Evolutionary conservation across 2,888 invertebrate genomes (phyloP), one percentile per base, ranked within the genome.

Genomic region (Brachylomia viminalis): DNA sequence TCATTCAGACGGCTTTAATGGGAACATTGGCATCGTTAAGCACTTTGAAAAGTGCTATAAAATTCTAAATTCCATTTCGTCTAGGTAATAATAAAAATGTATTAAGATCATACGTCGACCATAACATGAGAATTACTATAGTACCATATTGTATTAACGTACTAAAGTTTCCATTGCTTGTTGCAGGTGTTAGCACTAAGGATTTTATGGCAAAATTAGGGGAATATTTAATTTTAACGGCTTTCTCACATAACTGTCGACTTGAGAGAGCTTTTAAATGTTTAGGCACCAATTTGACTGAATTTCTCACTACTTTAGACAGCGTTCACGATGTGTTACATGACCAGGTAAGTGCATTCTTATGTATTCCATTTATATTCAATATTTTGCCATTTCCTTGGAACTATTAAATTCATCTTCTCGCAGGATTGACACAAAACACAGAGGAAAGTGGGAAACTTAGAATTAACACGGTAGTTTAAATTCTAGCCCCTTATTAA

Each of bases 281-380:
- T 92, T 97, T 99, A 89, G 99, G 99, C 83, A 98, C 98, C 75
- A 98, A 98, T 95, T 97, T 99, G 90, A 98, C 98, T 90, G 98
- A 98, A 92, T 99, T 99, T 93, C 96, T 99, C 87, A 98, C 98
- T 47, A 98, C 98, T 47, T 95, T 99, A 75, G 99, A 99, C 93
- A 98, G 98, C 76, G 98, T 99, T 15, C 98, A 98, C 91, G 99
- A 99, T 92, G 98, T 98, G 17, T 96, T 98, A 54, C 98, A 98
- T 92, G 97, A 98, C 91, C 98, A 98, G 94, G 98, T 95, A 90
- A 92, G 88, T 82, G 61, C 68, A 71, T 59, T 49, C 7, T 62
- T n/a, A n/a, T 33, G 10, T 70, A 23, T 20, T 0, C 3, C 59
- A 56, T 54, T 3, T 30, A n/a, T 42, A 2, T 1, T 27, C 11